Conservation (phyloP, 2,113 vertebrate genomes). For the Propithecus coquereli region DNA sequence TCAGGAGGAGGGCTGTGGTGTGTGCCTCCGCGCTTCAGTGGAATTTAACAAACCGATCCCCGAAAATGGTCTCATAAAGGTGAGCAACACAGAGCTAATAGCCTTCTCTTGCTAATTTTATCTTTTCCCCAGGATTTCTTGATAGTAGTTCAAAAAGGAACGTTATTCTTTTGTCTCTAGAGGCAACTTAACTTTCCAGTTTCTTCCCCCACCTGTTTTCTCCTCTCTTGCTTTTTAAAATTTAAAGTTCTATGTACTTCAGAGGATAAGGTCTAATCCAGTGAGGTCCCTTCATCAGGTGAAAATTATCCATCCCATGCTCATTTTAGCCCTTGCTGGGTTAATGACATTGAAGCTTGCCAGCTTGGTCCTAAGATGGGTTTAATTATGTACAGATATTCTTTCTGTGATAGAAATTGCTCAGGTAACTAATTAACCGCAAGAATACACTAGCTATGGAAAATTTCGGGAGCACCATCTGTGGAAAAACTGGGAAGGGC, state of each 20-base stretch:
- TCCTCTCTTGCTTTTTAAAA: constrained; percentile 40
- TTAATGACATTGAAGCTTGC: constrained; percentile 33
- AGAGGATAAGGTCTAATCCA: background rate
- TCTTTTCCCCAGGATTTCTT: constrained; percentile 36
- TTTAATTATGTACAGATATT: constrained; percentile 68
- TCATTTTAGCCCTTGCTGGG: background rate
- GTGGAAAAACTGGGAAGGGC: constrained; percentile 47
- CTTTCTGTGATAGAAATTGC: constrained; percentile 66
- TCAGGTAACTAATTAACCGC: constrained; percentile 70
- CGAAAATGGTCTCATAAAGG: constrained; percentile 79
- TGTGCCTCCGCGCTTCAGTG: constrained; percentile 64
- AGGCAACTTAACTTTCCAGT: background rate
- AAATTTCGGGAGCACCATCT: constrained; percentile 60
- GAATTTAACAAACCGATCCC: constrained; percentile 72
- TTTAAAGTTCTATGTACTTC: background rate
- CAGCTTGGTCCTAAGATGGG: background rate
- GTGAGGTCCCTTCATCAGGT: constrained; percentile 28
- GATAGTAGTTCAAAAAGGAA: constrained; percentile 38
- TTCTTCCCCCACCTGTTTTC: background rate
- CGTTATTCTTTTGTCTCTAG: constrained; percentile 43
- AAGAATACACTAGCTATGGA: constrained; percentile 61
- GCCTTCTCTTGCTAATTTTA: constrained; percentile 66
- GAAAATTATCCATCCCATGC: background rate
- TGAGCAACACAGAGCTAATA: constrained; percentile 63
- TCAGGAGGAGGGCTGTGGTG: constrained; percentile 54